Evolutionary conservation across 2,888 invertebrate species (phyloP), one percentile per base, ranked within the genome.

Genomic region (Embidobia sp.): DNA sequence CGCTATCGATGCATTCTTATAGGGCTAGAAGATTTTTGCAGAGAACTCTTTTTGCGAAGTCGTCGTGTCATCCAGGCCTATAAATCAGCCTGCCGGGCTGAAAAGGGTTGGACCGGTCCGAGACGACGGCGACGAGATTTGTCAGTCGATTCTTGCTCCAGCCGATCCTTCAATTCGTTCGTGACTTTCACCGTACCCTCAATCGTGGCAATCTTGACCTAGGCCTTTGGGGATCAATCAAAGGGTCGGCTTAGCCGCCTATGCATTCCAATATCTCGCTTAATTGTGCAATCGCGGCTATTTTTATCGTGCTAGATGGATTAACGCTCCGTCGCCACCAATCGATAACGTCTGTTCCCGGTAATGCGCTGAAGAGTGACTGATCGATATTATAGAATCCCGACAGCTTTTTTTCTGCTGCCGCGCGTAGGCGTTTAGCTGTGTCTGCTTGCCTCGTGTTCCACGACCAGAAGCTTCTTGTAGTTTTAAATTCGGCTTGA

Each of bases 191-290:
- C 61, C 55, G 67, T 75, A 72, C 70, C 77, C 75, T 77, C 79
- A 78, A 86, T 83, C 85, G 81, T 77, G 81, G 51, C 76, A 82
- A 83, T 85, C 85, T 85, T 86, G 86, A 85, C 86, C 86, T 81
- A 83, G 83, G 82, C 69, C 55, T 69, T 70, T 42, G 15, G 35
- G 35, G 77, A 79, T 81, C 79, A 77, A 79, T 82, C 80, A 77
- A 79, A 53, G 69, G 67, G 61, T 31, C 35, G 33, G 8, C 35
- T 59, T 16, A 46, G 46, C 31, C 46, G 37, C 27, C 35, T 35
- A 7, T 53, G 51, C 59, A 66, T 66, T 70, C 33, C 70, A 59
- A 70, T 61, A 66, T 74, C 49, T 44, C 18, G 27, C 51, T 51
- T 53, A 61, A 66, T 59, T 66, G 44, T 49, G 35, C 51, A 61